Conservation (phyloP, 1,140 invertebrate genomes). For the Macrobrachium nipponense region DNA sequence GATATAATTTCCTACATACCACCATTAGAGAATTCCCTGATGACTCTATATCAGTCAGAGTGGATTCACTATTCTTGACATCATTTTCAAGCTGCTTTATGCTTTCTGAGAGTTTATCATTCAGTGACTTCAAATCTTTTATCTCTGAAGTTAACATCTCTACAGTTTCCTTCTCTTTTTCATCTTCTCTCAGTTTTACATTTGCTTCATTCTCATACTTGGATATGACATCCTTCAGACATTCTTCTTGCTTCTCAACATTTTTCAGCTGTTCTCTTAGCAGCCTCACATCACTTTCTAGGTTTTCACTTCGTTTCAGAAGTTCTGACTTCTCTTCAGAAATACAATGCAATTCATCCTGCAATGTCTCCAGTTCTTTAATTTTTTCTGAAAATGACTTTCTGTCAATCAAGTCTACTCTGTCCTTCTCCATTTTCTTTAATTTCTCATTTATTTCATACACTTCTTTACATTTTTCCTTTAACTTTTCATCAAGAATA, state of each 20-base stretch:
- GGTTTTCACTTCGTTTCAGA: conserved; percentile 45
- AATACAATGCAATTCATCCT: conserved; percentile 30
- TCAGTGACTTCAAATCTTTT: conserved; percentile 60
- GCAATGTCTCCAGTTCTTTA: conserved; percentile 47
- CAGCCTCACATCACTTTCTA: conserved; percentile 46
- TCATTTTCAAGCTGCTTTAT: conserved; percentile 53
- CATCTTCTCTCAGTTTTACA: background rate
- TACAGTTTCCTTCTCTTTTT: conserved; percentile 28
- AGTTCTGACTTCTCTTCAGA: conserved; percentile 54
- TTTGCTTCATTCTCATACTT: background rate
- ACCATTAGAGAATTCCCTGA: background rate
- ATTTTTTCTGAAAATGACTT: conserved; percentile 26
- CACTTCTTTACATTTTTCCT: conserved; percentile 14
- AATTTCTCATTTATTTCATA: conserved; percentile 2
- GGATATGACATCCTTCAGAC: conserved; percentile 11
- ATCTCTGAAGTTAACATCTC: conserved; percentile 50
- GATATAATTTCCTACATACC: conserved; percentile 18
- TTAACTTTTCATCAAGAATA: conserved; percentile 12
- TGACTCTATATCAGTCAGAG: conserved; percentile 13
- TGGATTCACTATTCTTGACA: conserved; percentile 10
- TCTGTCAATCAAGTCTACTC: background rate
- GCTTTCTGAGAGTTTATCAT: conserved; percentile 63
- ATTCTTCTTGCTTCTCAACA: conserved; percentile 37
- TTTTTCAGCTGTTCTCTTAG: conserved; percentile 34
- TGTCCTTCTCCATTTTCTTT: background rate